Percentiles rank a stretch among this genome's conserved stretches.
phyloP scores from a whole-genome alignment of 2,888 invertebrate species.

The Oscheius sp. region DNA sequence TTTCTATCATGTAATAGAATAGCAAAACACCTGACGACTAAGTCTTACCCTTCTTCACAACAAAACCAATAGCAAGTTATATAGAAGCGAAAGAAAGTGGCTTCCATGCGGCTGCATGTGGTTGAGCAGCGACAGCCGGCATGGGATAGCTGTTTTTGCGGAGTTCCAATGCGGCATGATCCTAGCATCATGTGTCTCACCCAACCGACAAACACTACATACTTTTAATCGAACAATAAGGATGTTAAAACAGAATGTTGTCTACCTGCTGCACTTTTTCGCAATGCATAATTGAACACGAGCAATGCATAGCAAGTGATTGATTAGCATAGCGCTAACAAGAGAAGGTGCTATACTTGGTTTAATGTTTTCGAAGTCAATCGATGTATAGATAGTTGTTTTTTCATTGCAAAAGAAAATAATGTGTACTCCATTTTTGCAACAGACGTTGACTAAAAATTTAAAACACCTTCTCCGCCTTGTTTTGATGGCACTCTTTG shows the following conservation, averaged over 20 bases:
- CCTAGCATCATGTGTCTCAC: neutral
- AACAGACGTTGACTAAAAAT: no score
- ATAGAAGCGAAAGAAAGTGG: neutral
- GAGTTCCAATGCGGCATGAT: neutral
- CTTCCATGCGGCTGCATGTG: conserved; percentile 13
- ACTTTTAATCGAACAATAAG: no score
- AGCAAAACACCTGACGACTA: neutral
- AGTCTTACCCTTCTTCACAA: neutral
- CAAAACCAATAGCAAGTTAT: neutral
- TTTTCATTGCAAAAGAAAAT: no score
- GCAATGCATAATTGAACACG: conserved; percentile 29
- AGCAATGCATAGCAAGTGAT: no score
- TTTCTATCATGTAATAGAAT: neutral
- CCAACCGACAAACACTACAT: neutral
- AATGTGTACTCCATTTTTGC: no score
- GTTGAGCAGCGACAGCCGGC: conserved; percentile 22
- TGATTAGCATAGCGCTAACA: conserved; percentile 13
- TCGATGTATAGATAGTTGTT: no score
- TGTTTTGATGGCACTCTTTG: no score
- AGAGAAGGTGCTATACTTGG: no score
- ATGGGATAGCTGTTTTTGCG: conserved; percentile 16
- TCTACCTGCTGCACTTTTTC: conserved; percentile 13
- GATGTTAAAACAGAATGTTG: no score
- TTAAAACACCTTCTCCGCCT: no score
- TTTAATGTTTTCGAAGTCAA: no score